Evolutionary conservation across 2,797 vertebrate species (phyloP).

Genomic region (Periophthalmus magnuspinnatus): DNA sequence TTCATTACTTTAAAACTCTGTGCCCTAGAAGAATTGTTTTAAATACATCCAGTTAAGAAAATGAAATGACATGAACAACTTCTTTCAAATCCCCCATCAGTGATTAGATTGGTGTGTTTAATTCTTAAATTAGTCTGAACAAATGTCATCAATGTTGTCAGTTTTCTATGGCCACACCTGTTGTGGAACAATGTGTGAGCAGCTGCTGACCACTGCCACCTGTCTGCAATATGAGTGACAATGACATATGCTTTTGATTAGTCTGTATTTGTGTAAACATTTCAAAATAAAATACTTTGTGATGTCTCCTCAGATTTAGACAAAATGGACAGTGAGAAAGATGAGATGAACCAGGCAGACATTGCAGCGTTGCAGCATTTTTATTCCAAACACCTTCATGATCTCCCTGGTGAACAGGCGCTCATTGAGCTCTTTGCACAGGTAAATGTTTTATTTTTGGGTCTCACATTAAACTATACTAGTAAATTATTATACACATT

Average conservation of each 20-base stretch:
- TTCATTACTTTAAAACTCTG: constrained; percentile 31
- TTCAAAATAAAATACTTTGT: not conserved
- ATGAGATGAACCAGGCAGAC: constrained; percentile 91
- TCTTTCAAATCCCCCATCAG: not conserved
- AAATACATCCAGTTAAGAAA: not conserved
- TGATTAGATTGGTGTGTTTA: not conserved
- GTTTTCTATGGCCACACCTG: constrained; percentile 47
- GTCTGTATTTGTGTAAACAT: not conserved
- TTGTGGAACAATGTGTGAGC: constrained; percentile 33
- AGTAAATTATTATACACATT: not conserved
- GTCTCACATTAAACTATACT: not conserved
- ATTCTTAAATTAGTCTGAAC: constrained; percentile 25
- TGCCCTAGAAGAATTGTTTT: constrained; percentile 33
- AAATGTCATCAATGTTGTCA: constrained; percentile 43
- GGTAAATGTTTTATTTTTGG: constrained; percentile 70
- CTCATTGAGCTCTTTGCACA: constrained; percentile 92
- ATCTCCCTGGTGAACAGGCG: constrained; percentile 82
- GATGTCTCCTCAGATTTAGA: constrained; percentile 83
- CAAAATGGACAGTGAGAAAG: constrained; percentile 95
- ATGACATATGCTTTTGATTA: not conserved
- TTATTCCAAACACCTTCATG: constrained; percentile 90
- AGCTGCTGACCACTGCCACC: constrained; percentile 38
- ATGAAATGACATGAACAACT: not conserved
- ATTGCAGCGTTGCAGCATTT: constrained; percentile 92
- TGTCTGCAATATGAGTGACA: not conserved